Evolutionary conservation across 1,140 invertebrate species (phyloP).

Genomic region (Goniozus legneri): DNA sequence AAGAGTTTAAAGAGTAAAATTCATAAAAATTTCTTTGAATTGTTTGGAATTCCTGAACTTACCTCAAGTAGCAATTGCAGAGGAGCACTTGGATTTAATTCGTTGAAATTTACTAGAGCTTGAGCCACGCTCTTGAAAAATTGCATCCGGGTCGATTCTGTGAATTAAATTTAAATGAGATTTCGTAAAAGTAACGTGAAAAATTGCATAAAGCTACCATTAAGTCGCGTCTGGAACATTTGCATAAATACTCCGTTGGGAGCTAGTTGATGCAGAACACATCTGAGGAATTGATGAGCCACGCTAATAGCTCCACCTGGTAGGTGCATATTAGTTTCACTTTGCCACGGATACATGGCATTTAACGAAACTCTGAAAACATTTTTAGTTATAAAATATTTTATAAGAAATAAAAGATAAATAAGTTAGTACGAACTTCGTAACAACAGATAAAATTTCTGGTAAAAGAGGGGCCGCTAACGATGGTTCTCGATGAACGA

Average conservation of each 20-base stretch:
- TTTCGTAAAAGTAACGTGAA: neutral
- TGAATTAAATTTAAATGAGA: slow-evolving; percentile 26
- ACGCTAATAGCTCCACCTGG: slow-evolving; percentile 88
- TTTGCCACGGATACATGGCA: slow-evolving; percentile 86
- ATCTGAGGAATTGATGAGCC: slow-evolving; percentile 94
- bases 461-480: slow-evolving; percentile 90
- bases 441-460: slow-evolving; percentile 83
- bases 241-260: slow-evolving; percentile 95
- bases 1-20: neutral
- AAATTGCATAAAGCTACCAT: slow-evolving; percentile 56
- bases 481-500: slow-evolving; percentile 91
- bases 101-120: slow-evolving; percentile 93
- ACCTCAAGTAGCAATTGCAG: slow-evolving; percentile 88
- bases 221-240: slow-evolving; percentile 87
- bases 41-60: too few relatives aligned
- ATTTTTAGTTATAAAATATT: slow-evolving; percentile 3
- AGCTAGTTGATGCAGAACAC: slow-evolving; percentile 92
- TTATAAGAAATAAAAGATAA: neutral
- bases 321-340: slow-evolving; percentile 80
- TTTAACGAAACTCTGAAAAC: slow-evolving; percentile 66
- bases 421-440: slow-evolving; percentile 62
- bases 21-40: neutral
- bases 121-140: slow-evolving; percentile 93
- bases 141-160: slow-evolving; percentile 66
- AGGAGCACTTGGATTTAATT: slow-evolving; percentile 91